Evolutionary conservation across 2,797 vertebrate species (phyloP).

Genomic region (Paedocypris micromegethes): DNA sequence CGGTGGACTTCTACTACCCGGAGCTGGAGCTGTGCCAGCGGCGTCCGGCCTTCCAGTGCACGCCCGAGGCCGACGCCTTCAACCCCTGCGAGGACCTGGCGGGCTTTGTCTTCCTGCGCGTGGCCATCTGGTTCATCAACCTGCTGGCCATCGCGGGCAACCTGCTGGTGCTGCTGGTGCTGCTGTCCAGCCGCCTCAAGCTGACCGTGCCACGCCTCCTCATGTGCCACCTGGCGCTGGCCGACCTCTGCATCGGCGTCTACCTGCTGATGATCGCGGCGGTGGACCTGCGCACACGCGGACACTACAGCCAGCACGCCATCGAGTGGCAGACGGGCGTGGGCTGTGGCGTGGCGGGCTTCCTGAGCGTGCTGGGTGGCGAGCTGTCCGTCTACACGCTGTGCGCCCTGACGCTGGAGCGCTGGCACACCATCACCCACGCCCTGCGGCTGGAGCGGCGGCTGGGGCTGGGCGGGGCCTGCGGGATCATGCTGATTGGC

Average conservation of each 20-base stretch:
- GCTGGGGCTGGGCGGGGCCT: conserved; percentile 69
- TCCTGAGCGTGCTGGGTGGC: conserved; percentile 81
- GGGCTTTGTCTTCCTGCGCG: conserved; percentile 77
- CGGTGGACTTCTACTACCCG: conserved; percentile 58
- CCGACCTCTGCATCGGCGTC: conserved; percentile 82
- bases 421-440: conserved; percentile 85
- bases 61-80: conserved; percentile 77
- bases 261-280: conserved; percentile 82
- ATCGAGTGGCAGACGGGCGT: conserved; percentile 84
- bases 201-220: conserved; percentile 83
- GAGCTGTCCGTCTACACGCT: conserved; percentile 84
- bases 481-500: conserved; percentile 73
- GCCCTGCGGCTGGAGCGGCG: conserved; percentile 77
- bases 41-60: conserved; percentile 63
- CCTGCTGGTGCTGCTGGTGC: conserved; percentile 73
- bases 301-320: conserved; percentile 80
- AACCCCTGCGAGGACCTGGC: conserved; percentile 85
- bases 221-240: conserved; percentile 86
- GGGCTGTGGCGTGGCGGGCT: conserved; percentile 76
- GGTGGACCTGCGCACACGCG: conserved; percentile 72
- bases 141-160: conserved; percentile 77
- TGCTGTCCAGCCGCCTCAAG: conserved; percentile 73
- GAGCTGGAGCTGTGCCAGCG: conserved; percentile 55
- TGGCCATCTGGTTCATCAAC: conserved; percentile 84
- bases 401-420: conserved; percentile 77